These are phyloP conservation scores for Gallinago solitaria DNA, from an alignment of 2,797 vertebrate species.

Conservation along the genomic window DNA sequence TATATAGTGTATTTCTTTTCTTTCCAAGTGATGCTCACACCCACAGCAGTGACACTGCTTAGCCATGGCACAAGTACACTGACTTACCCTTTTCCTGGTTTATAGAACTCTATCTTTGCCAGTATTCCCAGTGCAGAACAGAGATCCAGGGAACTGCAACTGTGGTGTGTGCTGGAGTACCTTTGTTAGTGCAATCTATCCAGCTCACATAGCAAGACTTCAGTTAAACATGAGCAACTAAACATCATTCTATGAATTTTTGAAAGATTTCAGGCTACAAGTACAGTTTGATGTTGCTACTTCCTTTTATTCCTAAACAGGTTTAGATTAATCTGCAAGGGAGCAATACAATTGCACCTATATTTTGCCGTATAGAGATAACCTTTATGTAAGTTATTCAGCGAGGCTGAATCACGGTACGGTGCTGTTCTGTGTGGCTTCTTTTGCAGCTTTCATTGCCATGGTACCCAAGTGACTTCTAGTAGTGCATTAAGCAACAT, in stretches of 20 bases:
- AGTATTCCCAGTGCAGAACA: background rate
- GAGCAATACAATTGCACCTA: background rate
- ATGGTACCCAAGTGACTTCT: slow-evolving; percentile 26
- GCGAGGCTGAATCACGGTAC: slow-evolving; percentile 7
- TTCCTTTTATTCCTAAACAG: background rate
- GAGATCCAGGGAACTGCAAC: background rate
- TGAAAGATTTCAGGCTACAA: background rate
- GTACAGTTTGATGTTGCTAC: background rate
- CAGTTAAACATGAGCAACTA: background rate
- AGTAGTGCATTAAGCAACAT: background rate
- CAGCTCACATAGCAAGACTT: background rate
- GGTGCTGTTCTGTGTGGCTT: background rate
- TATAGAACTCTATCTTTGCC: background rate
- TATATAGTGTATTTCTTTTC: background rate
- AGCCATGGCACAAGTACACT: background rate
- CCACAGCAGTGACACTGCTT: background rate
- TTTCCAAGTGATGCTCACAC: background rate
- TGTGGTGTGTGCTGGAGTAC: background rate
- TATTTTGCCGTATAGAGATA: background rate
- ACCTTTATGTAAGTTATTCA: background rate
- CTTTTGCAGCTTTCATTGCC: slow-evolving; percentile 4
- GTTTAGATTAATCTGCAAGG: background rate
- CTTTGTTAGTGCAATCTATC: background rate
- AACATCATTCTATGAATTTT: background rate
- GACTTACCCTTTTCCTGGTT: background rate